These are phyloP conservation scores for Anolis carolinensis DNA, from an alignment of 2,113 vertebrate species.

Conservation along the genomic window DNA sequence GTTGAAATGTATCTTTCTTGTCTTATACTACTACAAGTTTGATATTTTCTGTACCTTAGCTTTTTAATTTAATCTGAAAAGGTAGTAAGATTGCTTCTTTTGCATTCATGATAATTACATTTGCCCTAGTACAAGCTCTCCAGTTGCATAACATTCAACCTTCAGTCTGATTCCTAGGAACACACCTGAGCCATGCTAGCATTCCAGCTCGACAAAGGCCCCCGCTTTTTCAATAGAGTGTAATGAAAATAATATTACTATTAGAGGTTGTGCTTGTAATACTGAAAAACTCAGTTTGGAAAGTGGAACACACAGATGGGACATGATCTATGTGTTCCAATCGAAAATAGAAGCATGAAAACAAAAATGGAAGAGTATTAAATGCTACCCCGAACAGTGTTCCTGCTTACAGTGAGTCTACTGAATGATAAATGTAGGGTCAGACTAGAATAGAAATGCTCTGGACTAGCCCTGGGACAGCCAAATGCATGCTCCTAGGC, in stretches of 20 bases:
- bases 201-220: slow-evolving; percentile 47
- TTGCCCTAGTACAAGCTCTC: slow-evolving; percentile 52
- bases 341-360: slow-evolving; percentile 24
- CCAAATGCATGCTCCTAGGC: too few relatives aligned
- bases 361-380: not conserved
- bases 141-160: not conserved
- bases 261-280: not conserved
- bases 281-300: slow-evolving; percentile 46
- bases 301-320: slow-evolving; percentile 20
- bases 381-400: not conserved
- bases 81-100: slow-evolving; percentile 37
- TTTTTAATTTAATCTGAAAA: slow-evolving; percentile 37
- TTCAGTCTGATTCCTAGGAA: slow-evolving; percentile 51
- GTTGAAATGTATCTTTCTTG: not conserved
- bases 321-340: slow-evolving; percentile 12
- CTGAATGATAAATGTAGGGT: too few relatives aligned
- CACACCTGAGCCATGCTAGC: slow-evolving; percentile 53
- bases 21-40: slow-evolving; percentile 31
- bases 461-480: too few relatives aligned
- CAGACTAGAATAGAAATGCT: too few relatives aligned
- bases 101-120: slow-evolving; percentile 51
- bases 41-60: slow-evolving; percentile 34
- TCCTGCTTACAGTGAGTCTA: too few relatives aligned
- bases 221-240: slow-evolving; percentile 49
- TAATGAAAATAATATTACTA: slow-evolving; percentile 58